Percentiles rank a stretch among this genome's conserved stretches.
phyloP scores from a whole-genome alignment of 2,797 vertebrate genomes.

The Microchirus variegatus region DNA sequence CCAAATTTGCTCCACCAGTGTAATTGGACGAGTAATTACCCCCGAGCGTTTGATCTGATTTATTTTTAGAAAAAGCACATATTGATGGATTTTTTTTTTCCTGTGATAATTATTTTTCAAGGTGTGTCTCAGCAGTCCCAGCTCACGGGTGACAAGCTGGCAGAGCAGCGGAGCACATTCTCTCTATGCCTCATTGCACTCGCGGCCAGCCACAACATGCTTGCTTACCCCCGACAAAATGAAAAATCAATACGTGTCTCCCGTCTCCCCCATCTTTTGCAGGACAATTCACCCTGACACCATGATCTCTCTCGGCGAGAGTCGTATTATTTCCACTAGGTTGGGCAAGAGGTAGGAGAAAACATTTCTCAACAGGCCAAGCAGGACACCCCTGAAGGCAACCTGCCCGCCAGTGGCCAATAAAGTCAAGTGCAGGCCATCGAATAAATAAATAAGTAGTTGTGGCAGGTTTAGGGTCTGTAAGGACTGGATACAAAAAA shows the following conservation, averaged over 20 bases:
- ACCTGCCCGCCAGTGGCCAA: conserved; percentile 69
- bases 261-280: conserved; percentile 73
- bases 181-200: conserved; percentile 74
- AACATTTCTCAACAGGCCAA: conserved; percentile 66
- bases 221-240: conserved; percentile 81
- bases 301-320: conserved; percentile 76
- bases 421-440: conserved; percentile 74
- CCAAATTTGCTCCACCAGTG: conserved; percentile 56
- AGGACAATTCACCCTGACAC: conserved; percentile 82
- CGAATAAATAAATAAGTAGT: conserved; percentile 48
- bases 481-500: conserved; percentile 29
- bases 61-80: not conserved
- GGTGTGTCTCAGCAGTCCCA: conserved; percentile 52
- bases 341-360: conserved; percentile 72
- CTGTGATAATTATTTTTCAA: conserved; percentile 48
- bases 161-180: conserved; percentile 65
- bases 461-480: conserved; percentile 51
- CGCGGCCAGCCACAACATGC: conserved; percentile 74
- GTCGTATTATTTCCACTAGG: conserved; percentile 80
- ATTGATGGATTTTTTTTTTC: conserved; percentile 34
- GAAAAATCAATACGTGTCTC: conserved; percentile 82
- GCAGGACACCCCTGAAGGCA: conserved; percentile 59
- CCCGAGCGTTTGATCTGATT: conserved; percentile 1
- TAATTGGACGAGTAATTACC: conserved; percentile 36
- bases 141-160: conserved; percentile 66